phyloP scores from a whole-genome alignment of 2,888 invertebrate species.

The Synanthedon myopaeformis region DNA sequence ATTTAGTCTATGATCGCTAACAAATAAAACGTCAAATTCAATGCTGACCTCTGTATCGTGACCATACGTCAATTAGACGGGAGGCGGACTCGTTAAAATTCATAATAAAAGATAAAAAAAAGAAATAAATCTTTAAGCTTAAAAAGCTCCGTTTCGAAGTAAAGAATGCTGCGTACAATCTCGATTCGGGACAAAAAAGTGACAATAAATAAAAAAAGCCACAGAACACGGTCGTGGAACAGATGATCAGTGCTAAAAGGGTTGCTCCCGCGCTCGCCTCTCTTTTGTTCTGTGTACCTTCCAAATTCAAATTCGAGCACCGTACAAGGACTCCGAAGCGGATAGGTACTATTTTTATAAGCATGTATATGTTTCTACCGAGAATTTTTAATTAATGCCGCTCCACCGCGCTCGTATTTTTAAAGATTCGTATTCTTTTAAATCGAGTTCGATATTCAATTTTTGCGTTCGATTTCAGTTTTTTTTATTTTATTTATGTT shows the following conservation, averaged over 20 bases:
- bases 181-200: constrained; percentile 66
- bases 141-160: constrained; percentile 69
- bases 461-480: constrained; percentile 66
- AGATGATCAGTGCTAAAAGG: constrained; percentile 72
- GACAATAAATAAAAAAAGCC: constrained; percentile 65
- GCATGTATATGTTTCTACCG: constrained; percentile 60
- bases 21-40: not conserved
- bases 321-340: constrained; percentile 69
- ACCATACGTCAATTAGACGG: constrained; percentile 66
- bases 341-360: constrained; percentile 56
- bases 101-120: constrained; percentile 56
- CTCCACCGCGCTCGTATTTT: constrained; percentile 64
- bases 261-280: constrained; percentile 67
- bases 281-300: constrained; percentile 52
- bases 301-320: constrained; percentile 67
- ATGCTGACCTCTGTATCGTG: constrained; percentile 25
- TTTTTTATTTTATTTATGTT: constrained; percentile 62
- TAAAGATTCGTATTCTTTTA: constrained; percentile 66
- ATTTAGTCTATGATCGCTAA: not conserved
- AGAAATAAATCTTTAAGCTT: constrained; percentile 59
- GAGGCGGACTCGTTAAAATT: constrained; percentile 53
- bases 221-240: constrained; percentile 62
- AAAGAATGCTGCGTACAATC: constrained; percentile 71
- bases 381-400: constrained; percentile 71
- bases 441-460: constrained; percentile 69